Base-by-base conservation (phyloP, 2,888 invertebrate species). In the Molorchus minor region DNA sequence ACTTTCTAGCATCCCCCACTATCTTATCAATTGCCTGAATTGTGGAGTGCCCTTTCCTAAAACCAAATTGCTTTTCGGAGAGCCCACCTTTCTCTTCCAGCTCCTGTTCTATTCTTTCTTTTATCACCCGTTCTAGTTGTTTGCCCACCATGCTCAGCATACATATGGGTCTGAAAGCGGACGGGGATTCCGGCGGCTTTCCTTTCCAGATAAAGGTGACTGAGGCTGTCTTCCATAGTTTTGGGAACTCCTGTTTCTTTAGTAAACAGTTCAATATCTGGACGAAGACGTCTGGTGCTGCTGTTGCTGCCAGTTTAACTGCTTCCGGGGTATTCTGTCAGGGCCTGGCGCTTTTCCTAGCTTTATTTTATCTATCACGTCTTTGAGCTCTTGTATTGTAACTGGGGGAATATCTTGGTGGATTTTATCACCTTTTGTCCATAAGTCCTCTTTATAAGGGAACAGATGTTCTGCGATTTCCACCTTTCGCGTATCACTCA, bases 271-370 rank as follows among this genome's bases (percentile, higher is more conserved):
- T 58, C 12, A 45, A 20, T 7, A 62, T 8, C 1, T 16, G 21
- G 1, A 43, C 8, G 2, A 51, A 1, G 2, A 5, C 4, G 2
- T 38, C 13, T 5, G 55, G 45, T 1, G 4, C 8, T 33, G 4
- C 30, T 36, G 21, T 15, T 1, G 36, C 36, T n/a, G 29, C 15
- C 5, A n/a, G 21, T 29, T 51, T 54, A 5, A 58, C 36, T 1
- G 51, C 44, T 17, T 63, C 63, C 38, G 56, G 21, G 41, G 45
- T 8, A 56, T 35, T 1, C 55, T 38, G 33, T 61, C 64, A 2
- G 49, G 64, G 3, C 64, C 61, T 2, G 59, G 53, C 17, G 61
- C 54, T 38, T 46, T 56, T 7, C 35, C 35, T 29, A 8, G 0
- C 16, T 59, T 59, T 0, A 57, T 41, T 20, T 33, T 13, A 10